phyloP scores from a whole-genome alignment of 1,140 invertebrate genomes.

The Bilobella aurantiaca region DNA sequence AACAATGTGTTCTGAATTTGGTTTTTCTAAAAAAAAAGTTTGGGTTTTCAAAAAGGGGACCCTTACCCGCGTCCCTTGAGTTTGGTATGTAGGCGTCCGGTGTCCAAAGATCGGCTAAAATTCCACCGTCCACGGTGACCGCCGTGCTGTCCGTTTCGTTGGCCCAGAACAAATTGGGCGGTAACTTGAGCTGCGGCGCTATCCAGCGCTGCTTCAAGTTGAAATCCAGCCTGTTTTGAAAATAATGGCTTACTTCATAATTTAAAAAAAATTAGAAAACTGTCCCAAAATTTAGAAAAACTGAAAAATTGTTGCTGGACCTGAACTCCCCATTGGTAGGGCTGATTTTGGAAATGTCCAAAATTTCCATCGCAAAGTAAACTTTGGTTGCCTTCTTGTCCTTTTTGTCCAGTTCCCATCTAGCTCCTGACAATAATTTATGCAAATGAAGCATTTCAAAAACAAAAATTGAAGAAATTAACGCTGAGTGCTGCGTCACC shows the following conservation, averaged over 20 bases:
- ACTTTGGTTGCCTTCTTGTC: not conserved
- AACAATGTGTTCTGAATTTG: constrained; percentile 1
- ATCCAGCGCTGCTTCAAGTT: constrained; percentile 70
- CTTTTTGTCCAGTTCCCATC: constrained; percentile 13
- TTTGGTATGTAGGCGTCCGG: constrained; percentile 77
- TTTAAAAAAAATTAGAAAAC: not conserved
- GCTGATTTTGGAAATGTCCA: constrained; percentile 44
- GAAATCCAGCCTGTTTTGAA: constrained; percentile 59
- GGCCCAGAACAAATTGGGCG: constrained; percentile 61
- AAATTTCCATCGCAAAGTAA: constrained; percentile 13
- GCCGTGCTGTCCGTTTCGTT: constrained; percentile 48
- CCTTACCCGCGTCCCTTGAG: constrained; percentile 68
- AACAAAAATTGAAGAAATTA: not conserved
- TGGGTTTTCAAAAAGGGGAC: no score
- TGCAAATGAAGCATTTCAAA: no score
- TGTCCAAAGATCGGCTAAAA: constrained; percentile 72
- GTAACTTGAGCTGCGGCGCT: constrained; percentile 58
- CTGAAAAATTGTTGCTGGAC: constrained; percentile 39
- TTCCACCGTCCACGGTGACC: constrained; percentile 62
- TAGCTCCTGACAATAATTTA: no score
- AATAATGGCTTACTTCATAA: not conserved
- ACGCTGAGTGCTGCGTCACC: no score
- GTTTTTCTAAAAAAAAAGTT: constrained; percentile 40
- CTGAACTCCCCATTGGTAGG: constrained; percentile 75
- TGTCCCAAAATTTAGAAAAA: not conserved